phyloP scores from a whole-genome alignment of 2,888 invertebrate genomes.

The Lasioglossum pauxillum region DNA sequence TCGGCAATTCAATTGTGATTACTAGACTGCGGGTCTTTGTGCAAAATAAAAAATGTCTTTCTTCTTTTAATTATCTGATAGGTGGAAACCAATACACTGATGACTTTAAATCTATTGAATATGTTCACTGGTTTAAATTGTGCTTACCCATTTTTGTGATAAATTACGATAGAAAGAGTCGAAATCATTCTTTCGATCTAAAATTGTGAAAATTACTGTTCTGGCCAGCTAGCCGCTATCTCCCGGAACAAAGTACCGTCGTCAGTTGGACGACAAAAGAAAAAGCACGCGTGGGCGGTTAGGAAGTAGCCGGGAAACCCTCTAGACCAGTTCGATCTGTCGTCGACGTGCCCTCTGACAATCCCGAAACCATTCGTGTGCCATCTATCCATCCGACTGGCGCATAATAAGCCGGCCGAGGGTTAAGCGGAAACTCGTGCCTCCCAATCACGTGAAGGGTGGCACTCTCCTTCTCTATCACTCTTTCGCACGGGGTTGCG shows the following conservation, averaged over 20 bases:
- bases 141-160: too few species aligned
- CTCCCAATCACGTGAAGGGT: slow-evolving; percentile 69
- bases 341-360: slow-evolving; percentile 58
- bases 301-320: slow-evolving; percentile 59
- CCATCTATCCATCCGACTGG: slow-evolving; percentile 74
- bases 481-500: slow-evolving; percentile 31
- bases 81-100: too few species aligned
- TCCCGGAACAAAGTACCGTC: background rate
- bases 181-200: background rate
- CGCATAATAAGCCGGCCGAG: slow-evolving; percentile 78
- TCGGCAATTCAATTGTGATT: too few species aligned
- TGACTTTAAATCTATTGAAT: too few species aligned
- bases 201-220: background rate
- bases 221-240: background rate
- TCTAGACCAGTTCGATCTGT: slow-evolving; percentile 69
- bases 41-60: too few species aligned
- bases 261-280: slow-evolving; percentile 33
- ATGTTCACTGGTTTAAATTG: too few species aligned
- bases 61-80: too few species aligned
- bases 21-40: too few species aligned
- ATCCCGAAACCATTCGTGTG: slow-evolving; percentile 69
- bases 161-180: too few species aligned
- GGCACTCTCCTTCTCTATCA: slow-evolving; percentile 4
- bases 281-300: slow-evolving; percentile 29
- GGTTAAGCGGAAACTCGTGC: slow-evolving; percentile 72